Conservation (phyloP, 2,797 vertebrate genomes). For the Myotis vivesi region DNA sequence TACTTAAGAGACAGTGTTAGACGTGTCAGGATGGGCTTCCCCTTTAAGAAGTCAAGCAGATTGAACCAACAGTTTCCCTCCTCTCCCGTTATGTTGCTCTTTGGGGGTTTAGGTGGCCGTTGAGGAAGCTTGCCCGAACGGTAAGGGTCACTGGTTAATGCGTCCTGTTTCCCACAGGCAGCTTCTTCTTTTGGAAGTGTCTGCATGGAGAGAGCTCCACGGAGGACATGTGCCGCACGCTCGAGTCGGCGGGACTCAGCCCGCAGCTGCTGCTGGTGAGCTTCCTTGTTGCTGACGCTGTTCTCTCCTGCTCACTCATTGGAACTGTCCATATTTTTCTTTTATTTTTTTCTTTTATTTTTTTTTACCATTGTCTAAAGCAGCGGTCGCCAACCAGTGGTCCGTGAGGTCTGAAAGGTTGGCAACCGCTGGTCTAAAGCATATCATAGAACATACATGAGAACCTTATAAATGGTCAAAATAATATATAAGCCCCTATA, state of each 20-base stretch:
- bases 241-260: slow-evolving; percentile 91
- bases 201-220: slow-evolving; percentile 90
- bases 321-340: not conserved
- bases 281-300: not conserved
- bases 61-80: not conserved
- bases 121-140: not conserved
- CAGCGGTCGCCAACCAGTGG: too few relatives aligned
- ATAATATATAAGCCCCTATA: not conserved
- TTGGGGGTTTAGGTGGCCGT: not conserved
- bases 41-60: not conserved
- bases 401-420: too few relatives aligned
- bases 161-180: slow-evolving; percentile 84
- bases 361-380: not conserved
- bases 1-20: not conserved
- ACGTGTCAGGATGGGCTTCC: not conserved
- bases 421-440: not conserved
- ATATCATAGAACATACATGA: not conserved
- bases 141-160: not conserved
- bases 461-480: not conserved
- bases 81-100: not conserved
- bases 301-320: not conserved
- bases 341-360: not conserved
- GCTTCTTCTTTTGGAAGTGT: slow-evolving; percentile 96
- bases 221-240: slow-evolving; percentile 88
- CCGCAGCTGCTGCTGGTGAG: slow-evolving; percentile 95